Evolutionary conservation across 2,888 invertebrate genomes (phyloP).

Genomic region (Melipona bicolor): DNA sequence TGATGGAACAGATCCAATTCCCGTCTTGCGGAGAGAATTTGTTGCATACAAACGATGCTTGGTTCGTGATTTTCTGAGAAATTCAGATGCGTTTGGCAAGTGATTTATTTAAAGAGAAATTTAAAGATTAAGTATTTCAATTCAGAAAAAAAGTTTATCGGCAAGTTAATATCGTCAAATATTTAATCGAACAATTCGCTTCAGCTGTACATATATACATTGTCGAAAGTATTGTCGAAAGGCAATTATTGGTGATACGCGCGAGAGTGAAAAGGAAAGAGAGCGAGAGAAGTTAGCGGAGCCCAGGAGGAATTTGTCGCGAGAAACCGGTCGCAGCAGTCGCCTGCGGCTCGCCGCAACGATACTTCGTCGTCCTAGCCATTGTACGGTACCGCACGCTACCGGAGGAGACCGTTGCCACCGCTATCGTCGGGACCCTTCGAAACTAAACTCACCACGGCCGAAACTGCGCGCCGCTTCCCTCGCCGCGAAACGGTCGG

Average conservation of each 20-base stretch:
- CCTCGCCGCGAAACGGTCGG: constrained; percentile 73
- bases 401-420: constrained; percentile 40
- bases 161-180: background rate
- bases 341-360: constrained; percentile 80
- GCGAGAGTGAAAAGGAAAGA: constrained; percentile 19
- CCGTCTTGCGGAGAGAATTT: background rate
- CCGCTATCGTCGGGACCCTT: constrained; percentile 62
- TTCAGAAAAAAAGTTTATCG: no score
- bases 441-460: constrained; percentile 65
- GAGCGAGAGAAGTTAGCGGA: constrained; percentile 33
- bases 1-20: constrained; percentile 7
- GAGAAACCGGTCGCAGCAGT: constrained; percentile 80
- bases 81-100: no score
- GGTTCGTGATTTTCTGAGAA: background rate
- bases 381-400: constrained; percentile 64
- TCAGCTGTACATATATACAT: background rate
- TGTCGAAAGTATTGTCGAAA: background rate
- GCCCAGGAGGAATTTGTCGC: constrained; percentile 72
- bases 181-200: background rate
- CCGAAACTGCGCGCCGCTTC: constrained; percentile 63
- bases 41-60: background rate
- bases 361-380: constrained; percentile 74
- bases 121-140: no score
- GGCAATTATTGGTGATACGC: background rate
- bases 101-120: no score